Percentiles rank a stretch among this genome's conserved stretches.
These are phyloP conservation scores for Drosophila tani DNA, from an alignment of 1,140 invertebrate species.

Conservation along the genomic window DNA sequence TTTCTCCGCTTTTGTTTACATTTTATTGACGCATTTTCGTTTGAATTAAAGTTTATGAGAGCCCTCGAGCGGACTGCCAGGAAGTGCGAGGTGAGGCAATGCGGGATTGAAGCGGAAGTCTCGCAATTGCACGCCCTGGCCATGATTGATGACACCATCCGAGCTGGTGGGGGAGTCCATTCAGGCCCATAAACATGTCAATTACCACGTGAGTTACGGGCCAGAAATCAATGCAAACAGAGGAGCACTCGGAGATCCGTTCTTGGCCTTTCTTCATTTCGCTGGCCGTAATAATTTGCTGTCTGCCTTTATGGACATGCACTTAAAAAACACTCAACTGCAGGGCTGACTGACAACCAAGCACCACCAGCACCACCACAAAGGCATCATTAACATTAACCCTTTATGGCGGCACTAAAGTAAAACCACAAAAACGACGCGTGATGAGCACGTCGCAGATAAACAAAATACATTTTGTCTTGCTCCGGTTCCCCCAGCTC, in stretches of 20 bases:
- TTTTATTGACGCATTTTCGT: constrained; percentile 59
- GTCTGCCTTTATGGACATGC: constrained; percentile 76
- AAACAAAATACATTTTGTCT: constrained; percentile 68
- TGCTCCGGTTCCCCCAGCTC: constrained; percentile 14
- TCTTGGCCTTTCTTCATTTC: constrained; percentile 21
- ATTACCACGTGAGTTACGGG: constrained; percentile 73
- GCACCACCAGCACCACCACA: constrained; percentile 25
- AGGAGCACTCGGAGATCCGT: constrained; percentile 4
- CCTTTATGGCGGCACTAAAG: constrained; percentile 80
- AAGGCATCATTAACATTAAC: constrained; percentile 79
- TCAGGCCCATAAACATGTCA: constrained; percentile 73
- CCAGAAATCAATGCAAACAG: constrained; percentile 71
- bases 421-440: constrained; percentile 78
- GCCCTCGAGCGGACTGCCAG: constrained; percentile 13
- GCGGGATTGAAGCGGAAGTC: constrained; percentile 61
- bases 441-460: constrained; percentile 80
- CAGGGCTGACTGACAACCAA: constrained; percentile 57
- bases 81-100: constrained; percentile 52
- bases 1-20: constrained; percentile 48
- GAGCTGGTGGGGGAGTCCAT: constrained; percentile 1
- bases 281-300: constrained; percentile 67
- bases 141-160: constrained; percentile 68
- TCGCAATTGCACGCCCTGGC: constrained; percentile 45
- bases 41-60: constrained; percentile 63
- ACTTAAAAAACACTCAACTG: constrained; percentile 81